phyloP scores from a whole-genome alignment of 2,888 invertebrate genomes.

The Ophion obscuratus region DNA sequence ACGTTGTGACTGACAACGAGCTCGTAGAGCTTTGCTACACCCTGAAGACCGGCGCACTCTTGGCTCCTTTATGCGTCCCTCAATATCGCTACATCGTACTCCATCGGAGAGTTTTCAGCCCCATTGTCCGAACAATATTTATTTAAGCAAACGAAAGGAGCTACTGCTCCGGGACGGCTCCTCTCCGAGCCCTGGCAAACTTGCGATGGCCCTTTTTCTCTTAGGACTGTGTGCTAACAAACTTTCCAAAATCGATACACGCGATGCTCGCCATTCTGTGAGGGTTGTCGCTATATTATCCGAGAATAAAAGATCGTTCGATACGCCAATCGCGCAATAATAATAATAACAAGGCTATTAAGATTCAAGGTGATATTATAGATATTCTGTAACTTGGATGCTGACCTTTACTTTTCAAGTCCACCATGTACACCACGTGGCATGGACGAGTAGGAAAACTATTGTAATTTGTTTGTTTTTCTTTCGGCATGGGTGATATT shows the following conservation, averaged over 20 bases:
- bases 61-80: slow-evolving; percentile 56
- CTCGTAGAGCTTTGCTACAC: neutral
- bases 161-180: slow-evolving; percentile 38
- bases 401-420: too few species aligned
- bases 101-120: slow-evolving; percentile 55
- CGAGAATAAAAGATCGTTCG: too few species aligned
- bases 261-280: neutral
- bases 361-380: too few species aligned
- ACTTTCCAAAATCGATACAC: slow-evolving; percentile 75
- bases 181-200: slow-evolving; percentile 28
- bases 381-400: too few species aligned
- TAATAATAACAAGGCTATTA: too few species aligned
- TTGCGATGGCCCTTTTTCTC: slow-evolving; percentile 70
- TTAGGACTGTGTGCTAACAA: slow-evolving; percentile 66
- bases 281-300: too few species aligned
- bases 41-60: slow-evolving; percentile 42
- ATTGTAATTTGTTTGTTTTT: too few species aligned
- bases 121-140: slow-evolving; percentile 81
- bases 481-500: too few species aligned
- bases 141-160: slow-evolving; percentile 83
- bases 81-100: slow-evolving; percentile 33
- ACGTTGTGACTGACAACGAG: slow-evolving; percentile 41
- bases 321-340: too few species aligned
- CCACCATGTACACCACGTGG: too few species aligned
- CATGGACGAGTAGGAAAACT: too few species aligned